Evolutionary conservation across 2,797 vertebrate species (phyloP).

Genomic region (Channallabes apus): DNA sequence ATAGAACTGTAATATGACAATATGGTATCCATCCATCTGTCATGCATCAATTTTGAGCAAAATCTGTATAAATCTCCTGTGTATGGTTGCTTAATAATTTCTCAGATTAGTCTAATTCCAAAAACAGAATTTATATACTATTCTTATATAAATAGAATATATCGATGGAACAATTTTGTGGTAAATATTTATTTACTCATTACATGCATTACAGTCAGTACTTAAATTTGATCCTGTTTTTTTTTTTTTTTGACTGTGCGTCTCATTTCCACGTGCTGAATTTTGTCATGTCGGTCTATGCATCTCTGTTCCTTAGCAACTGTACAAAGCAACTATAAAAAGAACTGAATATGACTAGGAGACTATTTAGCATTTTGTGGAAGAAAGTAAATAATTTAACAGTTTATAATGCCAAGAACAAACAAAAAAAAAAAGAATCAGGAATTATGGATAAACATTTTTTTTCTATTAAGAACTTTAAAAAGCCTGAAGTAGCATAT

Average conservation of each 20-base stretch:
- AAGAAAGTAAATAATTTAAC: neutral
- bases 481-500: neutral
- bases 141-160: too few relatives aligned
- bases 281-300: slow-evolving; percentile 6
- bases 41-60: neutral
- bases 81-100: neutral
- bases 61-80: neutral
- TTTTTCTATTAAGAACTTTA: neutral
- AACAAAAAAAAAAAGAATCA: neutral
- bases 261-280: neutral
- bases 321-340: neutral
- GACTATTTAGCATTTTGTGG: neutral
- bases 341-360: neutral
- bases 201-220: neutral
- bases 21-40: neutral
- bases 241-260: slow-evolving; percentile 3
- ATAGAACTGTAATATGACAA: slow-evolving; percentile 1
- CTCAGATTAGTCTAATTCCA: neutral
- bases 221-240: neutral
- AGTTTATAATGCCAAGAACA: neutral
- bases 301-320: neutral
- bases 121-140: neutral
- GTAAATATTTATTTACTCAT: neutral
- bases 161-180: neutral
- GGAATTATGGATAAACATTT: neutral